phyloP scores from a whole-genome alignment of 2,113 vertebrate species.

The Zapornia atra region DNA sequence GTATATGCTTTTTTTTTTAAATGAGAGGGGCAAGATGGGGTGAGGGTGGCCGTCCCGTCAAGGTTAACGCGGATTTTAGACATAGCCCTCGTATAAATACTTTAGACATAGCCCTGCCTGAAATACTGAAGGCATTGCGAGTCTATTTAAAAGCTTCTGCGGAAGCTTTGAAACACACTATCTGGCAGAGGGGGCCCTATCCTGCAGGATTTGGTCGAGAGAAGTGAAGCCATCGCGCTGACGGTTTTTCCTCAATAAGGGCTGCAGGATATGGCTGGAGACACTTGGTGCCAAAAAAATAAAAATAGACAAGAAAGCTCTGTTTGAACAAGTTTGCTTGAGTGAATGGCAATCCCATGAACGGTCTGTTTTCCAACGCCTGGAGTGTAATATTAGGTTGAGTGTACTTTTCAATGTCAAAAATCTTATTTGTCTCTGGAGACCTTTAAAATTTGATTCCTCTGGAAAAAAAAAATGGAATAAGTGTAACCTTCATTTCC shows the following conservation, averaged over 20 bases:
- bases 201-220: background rate
- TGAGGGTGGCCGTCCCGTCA: background rate
- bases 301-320: conserved; percentile 39
- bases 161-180: background rate
- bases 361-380: conserved; percentile 6
- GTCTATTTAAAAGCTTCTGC: background rate
- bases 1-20: background rate
- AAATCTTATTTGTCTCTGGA: conserved; percentile 44
- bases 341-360: conserved; percentile 24
- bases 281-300: conserved; percentile 4
- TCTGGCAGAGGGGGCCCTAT: background rate
- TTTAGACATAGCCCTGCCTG: background rate
- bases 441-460: conserved; percentile 42
- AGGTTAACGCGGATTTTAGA: background rate
- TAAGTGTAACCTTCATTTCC: conserved; percentile 41
- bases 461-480: background rate
- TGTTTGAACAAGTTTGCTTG: conserved; percentile 31
- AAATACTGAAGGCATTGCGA: background rate
- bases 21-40: background rate
- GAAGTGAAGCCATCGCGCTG: background rate
- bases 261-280: conserved; percentile 12
- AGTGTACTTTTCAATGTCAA: conserved; percentile 53
- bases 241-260: background rate
- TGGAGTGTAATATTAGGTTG: conserved; percentile 35
- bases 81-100: background rate